Conservation (phyloP, 2,113 vertebrate species). For the Corythaixoides concolor region DNA sequence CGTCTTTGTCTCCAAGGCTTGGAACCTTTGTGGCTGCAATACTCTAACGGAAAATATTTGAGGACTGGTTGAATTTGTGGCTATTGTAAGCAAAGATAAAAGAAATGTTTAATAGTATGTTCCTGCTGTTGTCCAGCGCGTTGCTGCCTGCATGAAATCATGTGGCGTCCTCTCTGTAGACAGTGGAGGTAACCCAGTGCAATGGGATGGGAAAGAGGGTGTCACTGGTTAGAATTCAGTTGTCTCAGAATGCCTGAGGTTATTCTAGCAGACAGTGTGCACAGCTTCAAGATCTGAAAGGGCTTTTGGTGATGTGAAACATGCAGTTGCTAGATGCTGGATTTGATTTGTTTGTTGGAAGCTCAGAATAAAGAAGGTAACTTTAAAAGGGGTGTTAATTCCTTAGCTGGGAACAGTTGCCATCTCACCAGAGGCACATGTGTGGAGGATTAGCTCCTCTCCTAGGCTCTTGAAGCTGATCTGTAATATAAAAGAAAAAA, state of each 20-base stretch:
- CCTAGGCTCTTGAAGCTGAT: constrained; percentile 7
- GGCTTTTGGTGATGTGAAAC: constrained; percentile 47
- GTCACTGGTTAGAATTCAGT: constrained; percentile 43
- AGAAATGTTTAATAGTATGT: constrained; percentile 46
- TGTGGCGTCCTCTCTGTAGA: constrained; percentile 5
- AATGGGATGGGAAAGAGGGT: constrained; percentile 28
- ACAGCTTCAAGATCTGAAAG: constrained; percentile 34
- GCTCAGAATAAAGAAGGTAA: constrained; percentile 39
- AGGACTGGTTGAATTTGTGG: not conserved
- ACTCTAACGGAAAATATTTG: not conserved
- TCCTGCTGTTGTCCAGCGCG: constrained; percentile 30
- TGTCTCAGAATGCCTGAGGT: constrained; percentile 36
- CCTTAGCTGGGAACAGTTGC: constrained; percentile 46
- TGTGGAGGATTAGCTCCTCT: constrained; percentile 57
- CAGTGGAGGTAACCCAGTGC: constrained; percentile 47
- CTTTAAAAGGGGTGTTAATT: constrained; percentile 62
- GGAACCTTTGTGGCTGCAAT: not conserved
- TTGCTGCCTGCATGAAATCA: constrained; percentile 1
- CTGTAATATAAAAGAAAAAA: not conserved
- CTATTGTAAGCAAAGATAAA: constrained; percentile 48
- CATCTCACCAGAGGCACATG: constrained; percentile 52
- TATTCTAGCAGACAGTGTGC: constrained; percentile 43
- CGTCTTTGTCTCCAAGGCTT: not conserved
- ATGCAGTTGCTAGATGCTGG: constrained; percentile 42
- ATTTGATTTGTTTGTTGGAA: constrained; percentile 59